Percentiles rank a stretch among this genome's conserved stretches.
phyloP scores from a whole-genome alignment of 2,113 vertebrate genomes.

The Triplophysa rosa region DNA sequence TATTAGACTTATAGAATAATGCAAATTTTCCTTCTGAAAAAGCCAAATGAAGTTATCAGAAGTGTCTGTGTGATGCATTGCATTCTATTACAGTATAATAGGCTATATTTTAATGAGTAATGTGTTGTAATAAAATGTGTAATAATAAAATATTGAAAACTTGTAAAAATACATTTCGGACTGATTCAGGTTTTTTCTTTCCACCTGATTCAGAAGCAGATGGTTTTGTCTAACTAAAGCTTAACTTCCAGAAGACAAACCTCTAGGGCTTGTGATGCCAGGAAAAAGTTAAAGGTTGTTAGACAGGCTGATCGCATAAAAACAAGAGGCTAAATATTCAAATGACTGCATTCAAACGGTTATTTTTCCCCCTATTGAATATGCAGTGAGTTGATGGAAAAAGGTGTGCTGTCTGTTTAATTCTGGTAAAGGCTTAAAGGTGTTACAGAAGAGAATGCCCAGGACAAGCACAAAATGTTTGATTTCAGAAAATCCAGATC shows the following conservation, averaged over 20 bases:
- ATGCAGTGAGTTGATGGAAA: slow-evolving; percentile 13
- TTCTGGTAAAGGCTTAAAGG: slow-evolving; percentile 39
- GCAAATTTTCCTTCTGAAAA: too few species aligned
- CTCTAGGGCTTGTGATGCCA: slow-evolving; percentile 19
- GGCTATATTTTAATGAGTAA: too few species aligned
- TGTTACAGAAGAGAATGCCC: slow-evolving; percentile 10
- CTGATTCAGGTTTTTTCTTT: not conserved
- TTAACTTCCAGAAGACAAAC: slow-evolving; percentile 12
- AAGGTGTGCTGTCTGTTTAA: slow-evolving; percentile 39
- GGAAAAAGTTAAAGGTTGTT: slow-evolving; percentile 48
- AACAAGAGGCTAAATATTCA: slow-evolving; percentile 30
- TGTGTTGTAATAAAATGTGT: too few species aligned
- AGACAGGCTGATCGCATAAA: not conserved
- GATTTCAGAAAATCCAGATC: slow-evolving; percentile 11
- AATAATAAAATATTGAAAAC: not conserved
- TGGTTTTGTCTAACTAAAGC: slow-evolving; percentile 46
- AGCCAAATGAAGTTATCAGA: too few species aligned
- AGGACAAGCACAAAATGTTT: too few species aligned
- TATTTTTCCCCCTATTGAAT: not conserved
- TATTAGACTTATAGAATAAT: too few species aligned
- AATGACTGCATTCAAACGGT: slow-evolving; percentile 5
- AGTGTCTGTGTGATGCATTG: too few species aligned
- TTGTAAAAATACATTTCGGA: not conserved
- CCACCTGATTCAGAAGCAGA: slow-evolving; percentile 22
- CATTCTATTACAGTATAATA: too few species aligned